Base-by-base conservation (phyloP, 2,888 invertebrate genomes). In the Scaptomyza tumidula region DNA sequence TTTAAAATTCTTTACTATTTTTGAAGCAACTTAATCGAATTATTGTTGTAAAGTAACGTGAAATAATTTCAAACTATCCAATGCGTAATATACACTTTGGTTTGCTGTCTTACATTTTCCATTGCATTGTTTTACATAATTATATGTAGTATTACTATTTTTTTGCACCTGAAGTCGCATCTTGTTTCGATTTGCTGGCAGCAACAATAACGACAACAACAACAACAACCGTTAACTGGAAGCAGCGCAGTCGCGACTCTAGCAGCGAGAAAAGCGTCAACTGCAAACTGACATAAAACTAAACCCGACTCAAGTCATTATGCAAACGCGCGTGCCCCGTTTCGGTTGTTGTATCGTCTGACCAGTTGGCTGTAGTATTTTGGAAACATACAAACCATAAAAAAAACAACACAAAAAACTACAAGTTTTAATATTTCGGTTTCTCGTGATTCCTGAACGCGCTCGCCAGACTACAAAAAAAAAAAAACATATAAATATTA, bases 261-360 rank as follows among this genome's bases (percentile, higher is more conserved):
- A 43, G n/a, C 68, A 49, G 65, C 67, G 53, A 13, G 37, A 24
- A 60, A 49, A 59, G 55, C 70, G 70, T 58, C 83, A 64, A 75
- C 79, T 69, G 75, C 75, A 82, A 82, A 77, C 67, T 83, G 84
- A 69, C 83, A 84, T 87, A 85, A 87, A 83, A 72, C 78, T 86
- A 86, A 86, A 86, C 81, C 71, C 71, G 86, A 84, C 84, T 78
- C 68, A 75, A 86, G 60, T 88, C 89, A 88, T 88, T 88, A 88
- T 88, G 87, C 87, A 84, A 78, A 85, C 80, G 85, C 87, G 87
- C 89, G 90, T 86, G 89, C 89, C 73, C 79, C 69, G 82, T 76
- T 77, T 77, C 87, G 87, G 88, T 86, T 86, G 88, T 88, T 77
- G 77, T 88, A 71, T 83, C 79, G 73, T 78, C 78, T 84, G 75